Evolutionary conservation across 2,797 vertebrate species (phyloP).

Genomic region (Platyrinchus mystaceus): DNA sequence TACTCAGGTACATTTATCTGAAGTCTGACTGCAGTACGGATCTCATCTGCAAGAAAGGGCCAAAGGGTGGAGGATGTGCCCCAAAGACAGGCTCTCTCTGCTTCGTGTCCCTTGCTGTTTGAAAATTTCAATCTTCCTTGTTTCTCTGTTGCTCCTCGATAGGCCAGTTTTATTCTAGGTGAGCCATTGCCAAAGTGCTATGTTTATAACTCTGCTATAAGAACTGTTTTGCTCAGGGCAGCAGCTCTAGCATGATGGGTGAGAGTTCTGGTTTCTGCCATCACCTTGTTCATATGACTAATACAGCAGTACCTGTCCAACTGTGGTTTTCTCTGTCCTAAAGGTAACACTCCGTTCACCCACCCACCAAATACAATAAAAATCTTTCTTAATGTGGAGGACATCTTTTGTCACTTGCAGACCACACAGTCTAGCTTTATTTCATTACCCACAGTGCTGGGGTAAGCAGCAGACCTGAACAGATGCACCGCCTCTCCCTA

Average conservation of each 20-base stretch:
- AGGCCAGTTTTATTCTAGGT: neutral
- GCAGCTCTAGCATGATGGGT: neutral
- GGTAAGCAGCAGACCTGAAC: neutral
- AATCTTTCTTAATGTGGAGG: neutral
- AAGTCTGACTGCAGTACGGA: neutral
- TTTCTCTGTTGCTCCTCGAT: neutral
- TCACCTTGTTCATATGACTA: neutral
- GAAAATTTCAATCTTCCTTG: neutral
- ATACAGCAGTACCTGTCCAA: neutral
- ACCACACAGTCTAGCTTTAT: neutral
- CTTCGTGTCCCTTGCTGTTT: neutral
- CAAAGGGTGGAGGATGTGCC: neutral
- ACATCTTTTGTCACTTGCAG: neutral
- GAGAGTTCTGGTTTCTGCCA: neutral
- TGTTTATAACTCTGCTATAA: neutral
- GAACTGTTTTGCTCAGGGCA: neutral
- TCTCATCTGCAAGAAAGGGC: neutral
- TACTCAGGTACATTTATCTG: neutral
- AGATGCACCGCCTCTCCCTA: neutral
- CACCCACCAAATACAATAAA: neutral
- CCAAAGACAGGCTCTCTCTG: neutral
- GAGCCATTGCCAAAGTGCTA: neutral
- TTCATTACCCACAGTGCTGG: neutral
- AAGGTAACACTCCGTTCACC: accelerated
- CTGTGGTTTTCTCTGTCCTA: neutral